Conservation (phyloP, 2,113 vertebrate genomes). For the Lontra canadensis region DNA sequence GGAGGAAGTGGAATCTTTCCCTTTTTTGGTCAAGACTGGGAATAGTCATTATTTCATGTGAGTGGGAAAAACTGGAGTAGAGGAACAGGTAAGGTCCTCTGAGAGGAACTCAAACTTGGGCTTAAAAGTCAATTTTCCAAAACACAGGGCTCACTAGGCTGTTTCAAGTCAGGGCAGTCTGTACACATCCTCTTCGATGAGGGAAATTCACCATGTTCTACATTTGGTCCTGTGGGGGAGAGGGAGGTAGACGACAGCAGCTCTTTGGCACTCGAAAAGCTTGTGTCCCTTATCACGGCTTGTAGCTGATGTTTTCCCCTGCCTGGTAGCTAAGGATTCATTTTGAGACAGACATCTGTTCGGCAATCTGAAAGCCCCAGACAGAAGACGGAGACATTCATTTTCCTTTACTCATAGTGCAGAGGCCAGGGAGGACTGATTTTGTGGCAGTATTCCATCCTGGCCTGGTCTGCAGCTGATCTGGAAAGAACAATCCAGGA, state of each 20-base stretch:
- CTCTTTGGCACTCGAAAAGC: background rate
- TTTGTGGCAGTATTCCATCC: slow-evolving; percentile 66
- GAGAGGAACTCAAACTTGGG: slow-evolving; percentile 9
- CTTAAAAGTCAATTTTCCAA: slow-evolving; percentile 9
- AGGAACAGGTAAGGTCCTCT: slow-evolving; percentile 28
- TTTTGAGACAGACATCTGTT: slow-evolving; percentile 70
- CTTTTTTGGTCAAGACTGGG: background rate
- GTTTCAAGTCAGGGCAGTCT: slow-evolving; percentile 24
- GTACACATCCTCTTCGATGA: slow-evolving; percentile 1
- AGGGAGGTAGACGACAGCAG: background rate
- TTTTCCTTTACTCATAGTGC: slow-evolving; percentile 67
- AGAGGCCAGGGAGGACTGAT: slow-evolving; percentile 49
- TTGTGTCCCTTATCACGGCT: background rate
- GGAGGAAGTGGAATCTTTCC: background rate
- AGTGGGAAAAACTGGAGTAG: slow-evolving; percentile 5
- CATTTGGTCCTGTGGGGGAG: background rate
- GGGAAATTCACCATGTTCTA: background rate
- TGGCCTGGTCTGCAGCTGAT: slow-evolving; percentile 60
- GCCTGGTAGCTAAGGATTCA: slow-evolving; percentile 39
- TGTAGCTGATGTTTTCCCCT: slow-evolving; percentile 36
- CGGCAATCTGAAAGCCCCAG: slow-evolving; percentile 60
- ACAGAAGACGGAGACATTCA: slow-evolving; percentile 71
- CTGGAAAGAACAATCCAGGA: slow-evolving; percentile 61
- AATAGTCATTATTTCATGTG: background rate
- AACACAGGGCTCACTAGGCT: background rate